phyloP scores from a whole-genome alignment of 2,888 invertebrate species.

The Invenusta paracnida region DNA sequence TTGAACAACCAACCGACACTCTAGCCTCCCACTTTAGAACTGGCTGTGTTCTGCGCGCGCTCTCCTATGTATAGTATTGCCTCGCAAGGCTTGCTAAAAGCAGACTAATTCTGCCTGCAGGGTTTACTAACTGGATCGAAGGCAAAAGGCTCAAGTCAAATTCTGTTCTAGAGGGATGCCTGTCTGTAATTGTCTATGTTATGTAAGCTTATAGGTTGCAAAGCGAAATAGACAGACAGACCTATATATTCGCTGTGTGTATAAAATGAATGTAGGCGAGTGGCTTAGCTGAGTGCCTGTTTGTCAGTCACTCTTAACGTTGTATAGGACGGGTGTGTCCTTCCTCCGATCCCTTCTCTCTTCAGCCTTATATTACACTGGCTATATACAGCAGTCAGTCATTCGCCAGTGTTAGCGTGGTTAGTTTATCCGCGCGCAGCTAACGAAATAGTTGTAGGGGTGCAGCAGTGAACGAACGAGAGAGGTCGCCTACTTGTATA shows the following conservation, averaged over 20 bases:
- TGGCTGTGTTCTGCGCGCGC: too few species aligned
- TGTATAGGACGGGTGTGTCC: background rate
- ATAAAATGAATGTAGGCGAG: background rate
- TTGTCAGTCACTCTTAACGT: background rate
- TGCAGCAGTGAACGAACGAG: background rate
- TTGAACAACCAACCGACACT: conserved; percentile 14
- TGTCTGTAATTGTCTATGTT: too few species aligned
- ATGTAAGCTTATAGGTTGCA: too few species aligned
- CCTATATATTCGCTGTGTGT: conserved; percentile 6
- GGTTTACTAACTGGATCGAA: conserved; percentile 14
- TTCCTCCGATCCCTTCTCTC: background rate
- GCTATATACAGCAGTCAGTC: conserved; percentile 13
- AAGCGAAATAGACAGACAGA: background rate
- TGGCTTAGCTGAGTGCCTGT: background rate
- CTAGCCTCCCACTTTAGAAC: background rate
- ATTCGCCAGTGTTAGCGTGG: background rate
- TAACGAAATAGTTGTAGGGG: background rate
- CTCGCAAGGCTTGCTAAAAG: background rate
- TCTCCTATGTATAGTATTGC: background rate
- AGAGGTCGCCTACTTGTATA: conserved; percentile 6
- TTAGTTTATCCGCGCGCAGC: conserved; percentile 13
- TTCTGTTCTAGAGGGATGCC: background rate
- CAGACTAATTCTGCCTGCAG: conserved; percentile 23
- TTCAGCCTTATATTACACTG: background rate
- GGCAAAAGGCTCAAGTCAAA: background rate